phyloP scores from a whole-genome alignment of 2,888 invertebrate species.

The Eustalomyia histrio region DNA sequence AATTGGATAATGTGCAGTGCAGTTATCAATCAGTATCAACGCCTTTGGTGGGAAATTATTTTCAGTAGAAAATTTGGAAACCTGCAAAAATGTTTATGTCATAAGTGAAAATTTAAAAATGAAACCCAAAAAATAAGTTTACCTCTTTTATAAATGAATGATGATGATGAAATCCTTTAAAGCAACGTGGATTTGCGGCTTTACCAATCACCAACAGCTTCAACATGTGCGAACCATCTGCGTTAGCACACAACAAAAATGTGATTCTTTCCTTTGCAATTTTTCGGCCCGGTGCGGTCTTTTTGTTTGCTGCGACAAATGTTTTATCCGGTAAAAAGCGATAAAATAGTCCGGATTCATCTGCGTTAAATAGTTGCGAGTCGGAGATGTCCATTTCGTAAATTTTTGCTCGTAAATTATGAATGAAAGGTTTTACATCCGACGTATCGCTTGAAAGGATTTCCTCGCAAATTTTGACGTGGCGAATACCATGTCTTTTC shows the following conservation, averaged over 20 bases:
- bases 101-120: too few species aligned
- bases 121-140: too few species aligned
- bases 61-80: conserved; percentile 15
- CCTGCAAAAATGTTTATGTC: too few species aligned
- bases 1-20: conserved; percentile 39
- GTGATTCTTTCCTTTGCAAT: too few species aligned
- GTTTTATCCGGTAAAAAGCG: too few species aligned
- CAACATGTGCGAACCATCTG: conserved; percentile 46
- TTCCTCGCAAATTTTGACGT: conserved; percentile 48
- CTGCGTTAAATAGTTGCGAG: too few species aligned
- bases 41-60: conserved; percentile 43
- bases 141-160: conserved; percentile 47
- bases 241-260: too few species aligned
- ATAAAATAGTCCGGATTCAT: too few species aligned
- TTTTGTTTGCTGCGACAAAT: too few species aligned
- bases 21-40: conserved; percentile 33
- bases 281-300: too few species aligned
- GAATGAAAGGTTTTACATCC: conserved; percentile 33
- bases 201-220: conserved; percentile 45
- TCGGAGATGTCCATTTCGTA: too few species aligned
- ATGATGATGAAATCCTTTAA: conserved; percentile 5
- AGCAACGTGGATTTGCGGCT: conserved; percentile 37
- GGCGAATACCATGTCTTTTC: conserved; percentile 43
- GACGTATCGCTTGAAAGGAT: conserved; percentile 44
- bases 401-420: conserved; percentile 32